Conservation (phyloP, 2,113 vertebrate species). For the Triplophysa tibetana region DNA sequence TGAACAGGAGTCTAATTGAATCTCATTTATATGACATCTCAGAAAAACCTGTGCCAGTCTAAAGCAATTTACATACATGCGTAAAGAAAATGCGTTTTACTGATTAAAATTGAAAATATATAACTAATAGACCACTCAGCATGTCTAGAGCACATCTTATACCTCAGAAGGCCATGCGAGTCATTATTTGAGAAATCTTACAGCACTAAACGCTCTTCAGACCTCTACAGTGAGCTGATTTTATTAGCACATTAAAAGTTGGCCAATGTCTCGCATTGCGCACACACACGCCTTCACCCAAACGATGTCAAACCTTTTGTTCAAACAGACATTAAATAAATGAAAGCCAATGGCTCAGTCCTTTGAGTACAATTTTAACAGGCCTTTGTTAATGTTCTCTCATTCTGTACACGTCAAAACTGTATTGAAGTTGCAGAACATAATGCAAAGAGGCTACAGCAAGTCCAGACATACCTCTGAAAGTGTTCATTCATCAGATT, state of each 20-base stretch:
- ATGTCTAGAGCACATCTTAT: no score
- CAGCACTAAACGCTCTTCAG: not conserved
- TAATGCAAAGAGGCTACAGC: constrained; percentile 8
- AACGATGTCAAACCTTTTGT: not conserved
- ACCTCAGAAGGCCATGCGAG: not conserved
- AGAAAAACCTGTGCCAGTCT: not conserved
- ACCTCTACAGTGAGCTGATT: not conserved
- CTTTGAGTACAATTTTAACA: not conserved
- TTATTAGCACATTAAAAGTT: constrained; percentile 16
- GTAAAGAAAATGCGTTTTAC: not conserved
- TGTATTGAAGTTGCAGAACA: no score
- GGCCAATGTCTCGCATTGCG: not conserved
- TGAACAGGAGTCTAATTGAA: constrained; percentile 48
- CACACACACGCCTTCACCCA: not conserved
- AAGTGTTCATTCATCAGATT: constrained; percentile 49
- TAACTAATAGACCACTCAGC: no score
- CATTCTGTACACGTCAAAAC: not conserved
- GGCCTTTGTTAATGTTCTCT: not conserved
- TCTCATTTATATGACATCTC: not conserved
- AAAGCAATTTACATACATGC: not conserved
- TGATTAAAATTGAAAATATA: not conserved
- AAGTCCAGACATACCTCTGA: constrained; percentile 15
- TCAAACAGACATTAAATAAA: not conserved
- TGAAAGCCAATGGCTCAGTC: not conserved
- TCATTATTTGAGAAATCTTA: not conserved